Percentiles rank a stretch among this genome's conserved stretches.
phyloP scores from a whole-genome alignment of 1,140 invertebrate species.

The Halictus rubicundus region DNA sequence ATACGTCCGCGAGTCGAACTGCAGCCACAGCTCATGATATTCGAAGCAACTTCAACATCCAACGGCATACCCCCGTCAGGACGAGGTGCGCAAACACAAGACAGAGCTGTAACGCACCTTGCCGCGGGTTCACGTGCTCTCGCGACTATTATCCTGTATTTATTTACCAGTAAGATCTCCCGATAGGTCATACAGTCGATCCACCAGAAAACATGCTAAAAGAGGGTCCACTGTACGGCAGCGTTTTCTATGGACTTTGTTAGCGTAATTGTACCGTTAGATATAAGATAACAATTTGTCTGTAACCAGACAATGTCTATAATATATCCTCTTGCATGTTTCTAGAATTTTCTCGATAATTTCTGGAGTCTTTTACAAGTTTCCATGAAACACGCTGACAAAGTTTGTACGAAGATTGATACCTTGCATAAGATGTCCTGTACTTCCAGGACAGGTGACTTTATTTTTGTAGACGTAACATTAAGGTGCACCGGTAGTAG shows the following conservation, averaged over 20 bases:
- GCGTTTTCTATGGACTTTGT: background rate
- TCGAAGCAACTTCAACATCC: conserved; percentile 59
- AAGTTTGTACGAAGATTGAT: background rate
- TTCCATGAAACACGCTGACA: background rate
- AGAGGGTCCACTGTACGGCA: background rate
- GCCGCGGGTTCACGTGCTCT: background rate
- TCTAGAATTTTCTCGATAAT: no score
- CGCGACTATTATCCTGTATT: conserved; percentile 15
- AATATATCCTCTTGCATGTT: no score
- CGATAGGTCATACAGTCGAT: no score
- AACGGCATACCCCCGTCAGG: conserved; percentile 36
- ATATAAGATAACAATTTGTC: background rate
- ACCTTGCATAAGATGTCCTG: background rate
- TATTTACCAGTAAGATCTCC: background rate
- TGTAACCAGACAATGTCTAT: no score
- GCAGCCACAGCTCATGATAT: conserved; percentile 80
- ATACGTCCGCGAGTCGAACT: conserved; percentile 86
- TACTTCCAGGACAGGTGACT: conserved; percentile 4
- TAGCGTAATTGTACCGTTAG: background rate
- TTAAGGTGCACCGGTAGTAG: background rate
- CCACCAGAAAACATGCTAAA: no score
- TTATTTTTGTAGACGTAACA: conserved; percentile 35
- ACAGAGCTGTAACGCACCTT: conserved; percentile 54
- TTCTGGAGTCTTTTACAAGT: background rate
- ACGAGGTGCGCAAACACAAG: conserved; percentile 23